Evolutionary conservation across 2,113 vertebrate species (phyloP).

Genomic region (Gavia stellata): DNA sequence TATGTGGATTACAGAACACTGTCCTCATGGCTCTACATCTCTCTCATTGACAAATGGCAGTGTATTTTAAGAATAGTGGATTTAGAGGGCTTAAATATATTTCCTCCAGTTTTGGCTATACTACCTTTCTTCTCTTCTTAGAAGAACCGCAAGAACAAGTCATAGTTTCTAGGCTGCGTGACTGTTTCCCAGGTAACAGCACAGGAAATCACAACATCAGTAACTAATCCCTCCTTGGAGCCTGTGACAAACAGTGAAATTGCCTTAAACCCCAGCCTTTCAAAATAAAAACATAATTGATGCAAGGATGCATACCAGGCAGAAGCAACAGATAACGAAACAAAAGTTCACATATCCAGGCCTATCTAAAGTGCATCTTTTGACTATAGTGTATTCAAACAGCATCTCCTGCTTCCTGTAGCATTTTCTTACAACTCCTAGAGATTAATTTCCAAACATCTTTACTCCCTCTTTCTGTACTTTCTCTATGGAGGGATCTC

Average conservation of each 20-base stretch:
- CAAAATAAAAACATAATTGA: neutral
- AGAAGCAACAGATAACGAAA: neutral
- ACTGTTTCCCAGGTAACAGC: neutral
- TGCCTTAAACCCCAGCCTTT: neutral
- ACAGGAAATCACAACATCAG: neutral
- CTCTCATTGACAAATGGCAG: neutral
- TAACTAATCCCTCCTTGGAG: neutral
- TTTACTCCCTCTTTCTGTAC: neutral
- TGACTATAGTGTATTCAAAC: neutral
- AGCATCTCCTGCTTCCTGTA: neutral
- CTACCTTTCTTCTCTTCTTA: neutral
- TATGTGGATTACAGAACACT: neutral
- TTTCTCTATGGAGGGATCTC: neutral
- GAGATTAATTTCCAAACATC: neutral
- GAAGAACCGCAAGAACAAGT: neutral
- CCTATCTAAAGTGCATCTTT: neutral
- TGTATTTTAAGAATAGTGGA: neutral
- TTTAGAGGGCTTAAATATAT: neutral
- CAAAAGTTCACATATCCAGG: neutral
- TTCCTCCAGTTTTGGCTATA: neutral
- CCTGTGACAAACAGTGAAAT: neutral
- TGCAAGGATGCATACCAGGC: neutral
- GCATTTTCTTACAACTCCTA: neutral
- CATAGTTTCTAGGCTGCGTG: neutral
- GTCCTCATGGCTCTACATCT: neutral